phyloP scores from a whole-genome alignment of 2,888 invertebrate species.

The Dioctria rufipes region DNA sequence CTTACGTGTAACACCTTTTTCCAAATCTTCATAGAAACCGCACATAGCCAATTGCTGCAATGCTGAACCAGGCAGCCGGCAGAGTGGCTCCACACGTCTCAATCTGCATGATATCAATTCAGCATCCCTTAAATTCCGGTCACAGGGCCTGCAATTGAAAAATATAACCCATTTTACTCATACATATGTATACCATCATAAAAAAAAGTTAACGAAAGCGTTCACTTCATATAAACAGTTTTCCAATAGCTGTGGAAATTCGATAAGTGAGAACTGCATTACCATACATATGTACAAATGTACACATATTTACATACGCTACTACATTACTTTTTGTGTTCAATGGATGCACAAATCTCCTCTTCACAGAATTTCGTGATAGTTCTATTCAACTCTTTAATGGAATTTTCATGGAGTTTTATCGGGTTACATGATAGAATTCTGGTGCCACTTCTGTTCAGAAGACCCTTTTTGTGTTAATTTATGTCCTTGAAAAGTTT shows the following conservation, averaged over 20 bases:
- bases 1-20: constrained; percentile 84
- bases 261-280: neutral
- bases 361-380: constrained; percentile 8
- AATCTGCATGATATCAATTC: constrained; percentile 80
- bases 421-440: constrained; percentile 17
- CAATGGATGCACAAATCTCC: neutral
- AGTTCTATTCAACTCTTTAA: constrained; percentile 31
- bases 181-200: neutral
- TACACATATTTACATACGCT: neutral
- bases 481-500: no score
- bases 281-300: no score
- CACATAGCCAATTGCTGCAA: constrained; percentile 82
- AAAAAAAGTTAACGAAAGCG: neutral
- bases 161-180: constrained; percentile 21
- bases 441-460: constrained; percentile 4
- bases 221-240: neutral
- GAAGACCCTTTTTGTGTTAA: neutral
- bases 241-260: neutral
- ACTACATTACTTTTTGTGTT: neutral
- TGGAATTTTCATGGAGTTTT: constrained; percentile 27
- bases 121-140: constrained; percentile 81
- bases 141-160: constrained; percentile 76
- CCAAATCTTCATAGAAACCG: constrained; percentile 84
- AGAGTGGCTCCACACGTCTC: constrained; percentile 76
- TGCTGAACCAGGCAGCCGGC: constrained; percentile 78